Evolutionary conservation across 2,888 invertebrate genomes (phyloP).

Genomic region (Diarsia dahlii): DNA sequence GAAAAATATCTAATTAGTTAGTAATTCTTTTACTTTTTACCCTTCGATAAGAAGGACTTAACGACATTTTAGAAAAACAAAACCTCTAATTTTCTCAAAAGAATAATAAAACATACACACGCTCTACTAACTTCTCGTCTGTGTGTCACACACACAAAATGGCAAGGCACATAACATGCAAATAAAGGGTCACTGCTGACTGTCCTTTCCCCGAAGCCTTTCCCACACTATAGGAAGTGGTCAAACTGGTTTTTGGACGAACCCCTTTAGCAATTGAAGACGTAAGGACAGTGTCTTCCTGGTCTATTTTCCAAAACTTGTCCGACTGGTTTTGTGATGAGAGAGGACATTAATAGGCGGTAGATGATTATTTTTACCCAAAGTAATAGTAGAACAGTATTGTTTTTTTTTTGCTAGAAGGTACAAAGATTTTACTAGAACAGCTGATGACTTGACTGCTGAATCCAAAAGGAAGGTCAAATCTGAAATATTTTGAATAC

Average conservation of each 20-base stretch:
- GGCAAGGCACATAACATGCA: conserved; percentile 73
- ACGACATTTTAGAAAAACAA: too few relatives aligned
- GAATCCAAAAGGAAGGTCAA: neutral
- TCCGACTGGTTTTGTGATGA: conserved; percentile 78
- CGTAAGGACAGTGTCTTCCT: conserved; percentile 80
- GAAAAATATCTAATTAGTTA: too few relatives aligned
- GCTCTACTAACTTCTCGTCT: conserved; percentile 31
- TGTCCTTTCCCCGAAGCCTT: conserved; percentile 88
- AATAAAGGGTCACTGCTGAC: conserved; percentile 84
- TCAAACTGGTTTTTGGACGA: conserved; percentile 86
- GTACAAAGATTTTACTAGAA: too few relatives aligned
- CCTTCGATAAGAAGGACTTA: too few relatives aligned
- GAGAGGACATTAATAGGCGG: conserved; percentile 19
- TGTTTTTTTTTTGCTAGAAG: too few relatives aligned
- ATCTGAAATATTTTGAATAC: neutral
- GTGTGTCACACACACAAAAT: conserved; percentile 48
- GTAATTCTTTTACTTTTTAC: too few relatives aligned
- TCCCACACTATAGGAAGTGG: conserved; percentile 83
- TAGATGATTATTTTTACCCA: conserved; percentile 18
- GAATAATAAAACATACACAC: neutral
- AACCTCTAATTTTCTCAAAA: too few relatives aligned
- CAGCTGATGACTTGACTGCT: neutral
- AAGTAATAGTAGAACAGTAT: too few relatives aligned
- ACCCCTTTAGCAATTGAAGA: conserved; percentile 76
- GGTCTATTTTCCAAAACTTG: conserved; percentile 87